Conservation (phyloP, 2,888 invertebrate species). For the Caenorhabditis sp. region DNA sequence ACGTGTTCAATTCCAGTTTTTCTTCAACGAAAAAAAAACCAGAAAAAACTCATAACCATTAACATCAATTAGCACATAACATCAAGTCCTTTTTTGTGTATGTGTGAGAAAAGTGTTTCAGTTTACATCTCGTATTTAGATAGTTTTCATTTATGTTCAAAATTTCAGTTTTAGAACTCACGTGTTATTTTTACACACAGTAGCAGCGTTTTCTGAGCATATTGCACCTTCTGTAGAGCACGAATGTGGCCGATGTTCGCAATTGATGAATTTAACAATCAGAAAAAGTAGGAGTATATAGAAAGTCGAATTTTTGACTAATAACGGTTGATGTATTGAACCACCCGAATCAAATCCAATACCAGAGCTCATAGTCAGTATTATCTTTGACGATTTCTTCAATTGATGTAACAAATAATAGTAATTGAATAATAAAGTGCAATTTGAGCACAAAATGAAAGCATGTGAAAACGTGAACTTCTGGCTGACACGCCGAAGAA, state of each 20-base stretch:
- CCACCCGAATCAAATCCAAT: not conserved
- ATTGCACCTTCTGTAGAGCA: constrained; percentile 48
- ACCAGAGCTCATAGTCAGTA: not conserved
- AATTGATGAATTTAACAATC: constrained; percentile 4
- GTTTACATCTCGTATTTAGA: not conserved
- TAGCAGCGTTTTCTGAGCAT: constrained; percentile 66
- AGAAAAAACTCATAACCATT: not conserved
- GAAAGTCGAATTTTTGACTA: not conserved
- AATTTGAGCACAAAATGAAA: constrained; percentile 24
- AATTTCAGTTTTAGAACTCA: constrained; percentile 41
- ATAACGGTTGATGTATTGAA: not conserved
- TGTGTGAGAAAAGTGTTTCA: too few species aligned
- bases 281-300: not conserved
- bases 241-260: constrained; percentile 37
- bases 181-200: constrained; percentile 67
- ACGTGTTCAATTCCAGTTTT: too few species aligned
- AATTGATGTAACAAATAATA: not conserved
- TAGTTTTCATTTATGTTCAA: not conserved
- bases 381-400: too few species aligned
- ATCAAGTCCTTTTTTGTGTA: too few species aligned
- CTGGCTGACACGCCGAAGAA: not conserved
- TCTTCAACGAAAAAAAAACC: not conserved
- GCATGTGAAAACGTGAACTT: constrained; percentile 18
- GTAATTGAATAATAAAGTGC: constrained; percentile 14
- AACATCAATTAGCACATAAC: not conserved